Conservation (phyloP, 2,113 vertebrate genomes). For the Arizona elegans region DNA sequence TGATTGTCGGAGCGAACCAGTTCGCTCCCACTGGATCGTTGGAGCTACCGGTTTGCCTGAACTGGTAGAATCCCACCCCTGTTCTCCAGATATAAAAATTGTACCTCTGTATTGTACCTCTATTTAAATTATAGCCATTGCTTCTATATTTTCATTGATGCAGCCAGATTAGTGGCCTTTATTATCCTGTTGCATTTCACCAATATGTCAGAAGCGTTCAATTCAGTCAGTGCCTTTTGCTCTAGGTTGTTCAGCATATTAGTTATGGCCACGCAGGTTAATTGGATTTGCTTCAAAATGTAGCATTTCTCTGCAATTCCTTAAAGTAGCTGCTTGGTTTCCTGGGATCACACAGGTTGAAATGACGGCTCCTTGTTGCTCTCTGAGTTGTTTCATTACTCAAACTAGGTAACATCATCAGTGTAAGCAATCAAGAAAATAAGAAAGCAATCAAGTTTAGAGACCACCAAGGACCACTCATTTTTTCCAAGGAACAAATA, state of each 20-base stretch:
- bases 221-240: background rate
- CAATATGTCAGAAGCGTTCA: background rate
- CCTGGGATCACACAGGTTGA: background rate
- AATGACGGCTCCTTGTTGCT: background rate
- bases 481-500: constrained; percentile 32
- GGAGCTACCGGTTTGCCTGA: no score
- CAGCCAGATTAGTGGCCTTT: background rate
- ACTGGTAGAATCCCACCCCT: no score
- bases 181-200: background rate
- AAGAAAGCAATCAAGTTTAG: background rate
- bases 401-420: background rate
- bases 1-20: no score
- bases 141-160: background rate
- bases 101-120: background rate
- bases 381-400: background rate
- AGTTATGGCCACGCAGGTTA: background rate
- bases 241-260: background rate
- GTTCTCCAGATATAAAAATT: background rate
- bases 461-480: background rate
- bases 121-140: background rate
- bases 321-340: background rate
- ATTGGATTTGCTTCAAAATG: background rate
- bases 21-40: no score
- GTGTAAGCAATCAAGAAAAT: background rate
- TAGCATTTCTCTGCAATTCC: background rate